A percentile compares a stretch with the other conserved stretches of the same genome.
Evolutionary conservation across 2,888 invertebrate genomes (phyloP).

Genomic region (Anorthoa munda): DNA sequence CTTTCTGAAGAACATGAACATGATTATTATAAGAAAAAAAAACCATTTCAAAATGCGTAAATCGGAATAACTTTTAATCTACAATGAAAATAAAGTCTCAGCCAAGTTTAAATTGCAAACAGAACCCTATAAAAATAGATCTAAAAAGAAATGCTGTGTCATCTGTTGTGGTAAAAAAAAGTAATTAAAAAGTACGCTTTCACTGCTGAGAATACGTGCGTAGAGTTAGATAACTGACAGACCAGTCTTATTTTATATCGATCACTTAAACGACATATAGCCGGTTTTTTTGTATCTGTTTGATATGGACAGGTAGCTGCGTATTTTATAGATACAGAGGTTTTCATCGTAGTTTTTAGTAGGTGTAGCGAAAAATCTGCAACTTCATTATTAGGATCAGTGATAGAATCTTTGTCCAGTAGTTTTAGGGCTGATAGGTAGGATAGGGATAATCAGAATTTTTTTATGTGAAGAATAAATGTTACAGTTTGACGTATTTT

Average conservation of each 20-base stretch:
- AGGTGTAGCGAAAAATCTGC: not conserved
- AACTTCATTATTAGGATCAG: not conserved
- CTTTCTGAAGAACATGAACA: no score
- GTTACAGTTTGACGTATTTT: no score
- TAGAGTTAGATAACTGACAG: conserved; percentile 85
- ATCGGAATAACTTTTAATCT: not conserved
- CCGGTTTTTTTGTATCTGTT: conserved; percentile 79
- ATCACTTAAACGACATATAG: conserved; percentile 82
- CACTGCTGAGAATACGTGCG: conserved; percentile 84
- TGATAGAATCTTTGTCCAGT: no score
- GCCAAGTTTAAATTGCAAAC: conserved; percentile 35
- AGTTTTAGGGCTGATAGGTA: no score
- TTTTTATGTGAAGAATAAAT: no score
- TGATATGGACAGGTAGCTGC: conserved; percentile 59
- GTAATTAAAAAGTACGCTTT: conserved; percentile 89
- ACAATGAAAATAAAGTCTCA: not conserved
- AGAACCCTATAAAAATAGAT: conserved; percentile 46
- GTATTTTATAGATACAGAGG: conserved; percentile 45
- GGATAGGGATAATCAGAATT: no score
- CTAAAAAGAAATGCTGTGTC: conserved; percentile 81
- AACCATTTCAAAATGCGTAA: rapidly evolving
- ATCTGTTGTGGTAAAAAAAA: conserved; percentile 82
- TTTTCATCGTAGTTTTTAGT: conserved; percentile 3
- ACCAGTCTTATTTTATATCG: conserved; percentile 82
- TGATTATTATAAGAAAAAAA: not conserved